These are phyloP conservation scores for Leiothrix lutea DNA, from an alignment of 2,113 vertebrate species.

Conservation along the genomic window DNA sequence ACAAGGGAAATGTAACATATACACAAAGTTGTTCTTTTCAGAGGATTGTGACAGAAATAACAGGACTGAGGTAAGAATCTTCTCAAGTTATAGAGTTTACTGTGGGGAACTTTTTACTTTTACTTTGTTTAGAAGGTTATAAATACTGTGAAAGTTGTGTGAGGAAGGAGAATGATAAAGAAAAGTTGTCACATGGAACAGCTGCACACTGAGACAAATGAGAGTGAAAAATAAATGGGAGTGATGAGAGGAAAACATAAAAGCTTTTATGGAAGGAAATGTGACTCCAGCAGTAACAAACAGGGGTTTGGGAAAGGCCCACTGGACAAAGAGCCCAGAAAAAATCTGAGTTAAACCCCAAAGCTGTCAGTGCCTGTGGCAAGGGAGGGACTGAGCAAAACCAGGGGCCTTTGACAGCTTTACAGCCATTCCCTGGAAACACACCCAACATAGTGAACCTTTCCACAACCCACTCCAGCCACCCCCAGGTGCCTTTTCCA, in stretches of 20 bases:
- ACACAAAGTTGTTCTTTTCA: neutral
- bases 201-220: neutral
- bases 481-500: neutral
- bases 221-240: neutral
- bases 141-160: neutral
- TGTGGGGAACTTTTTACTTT: neutral
- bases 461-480: neutral
- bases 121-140: neutral
- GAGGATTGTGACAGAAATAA: neutral
- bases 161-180: neutral
- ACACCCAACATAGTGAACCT: fast-evolving
- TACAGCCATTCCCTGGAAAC: neutral
- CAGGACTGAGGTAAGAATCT: neutral
- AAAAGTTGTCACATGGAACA: neutral
- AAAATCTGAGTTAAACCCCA: neutral
- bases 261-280: neutral
- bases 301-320: neutral
- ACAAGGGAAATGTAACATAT: fast-evolving
- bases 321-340: neutral
- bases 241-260: neutral
- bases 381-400: neutral
- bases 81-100: neutral
- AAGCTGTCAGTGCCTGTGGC: neutral
- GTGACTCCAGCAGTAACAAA: neutral
- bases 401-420: neutral